These are phyloP conservation scores for Deilephila elpenor DNA, from an alignment of 2,888 invertebrate species.

Conservation along the genomic window DNA sequence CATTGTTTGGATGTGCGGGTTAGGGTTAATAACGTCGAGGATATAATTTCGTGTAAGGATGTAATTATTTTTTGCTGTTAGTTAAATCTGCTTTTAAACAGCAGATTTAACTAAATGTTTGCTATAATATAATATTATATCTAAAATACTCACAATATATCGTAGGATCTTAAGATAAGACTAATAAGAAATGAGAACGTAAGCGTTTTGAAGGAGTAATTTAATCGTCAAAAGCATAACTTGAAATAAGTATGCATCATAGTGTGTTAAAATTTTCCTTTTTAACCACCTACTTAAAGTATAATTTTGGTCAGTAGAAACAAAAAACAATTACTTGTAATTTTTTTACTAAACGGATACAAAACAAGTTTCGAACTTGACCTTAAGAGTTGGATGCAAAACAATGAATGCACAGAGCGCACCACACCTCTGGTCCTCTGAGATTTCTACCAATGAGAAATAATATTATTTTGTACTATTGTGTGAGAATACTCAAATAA, in stretches of 20 bases:
- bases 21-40: background rate
- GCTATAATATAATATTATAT: too few relatives aligned
- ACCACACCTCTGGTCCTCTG: conserved; percentile 4
- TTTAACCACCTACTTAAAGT: too few relatives aligned
- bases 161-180: too few relatives aligned
- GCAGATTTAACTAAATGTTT: too few relatives aligned
- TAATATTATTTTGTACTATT: conserved; percentile 3
- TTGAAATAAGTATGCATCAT: too few relatives aligned
- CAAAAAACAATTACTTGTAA: background rate
- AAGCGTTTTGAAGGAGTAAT: too few relatives aligned
- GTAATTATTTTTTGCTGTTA: background rate
- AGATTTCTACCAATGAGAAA: conserved; percentile 2
- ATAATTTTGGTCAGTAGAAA: background rate
- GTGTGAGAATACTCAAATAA: background rate
- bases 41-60: background rate
- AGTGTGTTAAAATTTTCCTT: too few relatives aligned
- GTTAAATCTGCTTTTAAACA: too few relatives aligned
- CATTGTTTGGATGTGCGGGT: conserved; percentile 31
- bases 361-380: background rate
- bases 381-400: background rate
- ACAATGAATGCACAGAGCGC: conserved; percentile 11
- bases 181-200: too few relatives aligned
- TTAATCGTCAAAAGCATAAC: too few relatives aligned
- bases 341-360: background rate
- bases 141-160: too few relatives aligned